Percentiles rank a stretch among this genome's conserved stretches.
Evolutionary conservation across 92 coral and sea anemone genomes (phyloP).

Genomic region (Pocillopora meandrina): DNA sequence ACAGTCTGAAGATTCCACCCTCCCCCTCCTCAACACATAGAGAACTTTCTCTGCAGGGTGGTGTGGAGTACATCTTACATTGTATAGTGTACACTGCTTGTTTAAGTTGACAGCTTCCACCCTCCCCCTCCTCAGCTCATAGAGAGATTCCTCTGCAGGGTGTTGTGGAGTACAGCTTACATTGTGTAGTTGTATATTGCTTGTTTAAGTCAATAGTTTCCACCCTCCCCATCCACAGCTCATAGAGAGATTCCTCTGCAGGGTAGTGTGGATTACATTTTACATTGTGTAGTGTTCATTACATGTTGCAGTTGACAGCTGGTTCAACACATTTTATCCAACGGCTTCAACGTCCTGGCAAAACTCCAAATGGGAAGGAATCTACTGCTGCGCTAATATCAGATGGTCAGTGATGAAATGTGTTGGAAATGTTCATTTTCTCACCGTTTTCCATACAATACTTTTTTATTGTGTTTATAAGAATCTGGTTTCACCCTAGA

Average conservation of each 20-base stretch:
- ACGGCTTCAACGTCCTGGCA: conserved; percentile 42
- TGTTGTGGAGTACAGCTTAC: no score
- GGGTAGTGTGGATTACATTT: no score
- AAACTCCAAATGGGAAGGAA: conserved; percentile 24
- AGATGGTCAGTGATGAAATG: not conserved
- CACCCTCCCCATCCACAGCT: no score
- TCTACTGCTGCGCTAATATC: conserved; percentile 11
- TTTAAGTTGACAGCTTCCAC: conserved; percentile 45
- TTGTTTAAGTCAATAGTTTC: no score
- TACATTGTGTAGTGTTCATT: not conserved
- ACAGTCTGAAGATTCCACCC: no score
- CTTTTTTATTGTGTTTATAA: not conserved
- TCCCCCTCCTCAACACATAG: no score
- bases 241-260: no score
- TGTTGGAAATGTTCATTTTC: not conserved
- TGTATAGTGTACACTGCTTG: not conserved
- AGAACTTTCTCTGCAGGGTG: no score
- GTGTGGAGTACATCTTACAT: no score
- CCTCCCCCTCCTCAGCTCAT: no score
- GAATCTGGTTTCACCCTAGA: not conserved
- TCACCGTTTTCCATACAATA: not conserved
- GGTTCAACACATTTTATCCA: conserved; percentile 53
- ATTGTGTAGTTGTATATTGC: no score
- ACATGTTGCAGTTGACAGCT: conserved; percentile 44
- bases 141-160: no score